These are phyloP conservation scores for Misgurnus mizolepis DNA, from an alignment of 2,113 vertebrate species.

Conservation along the genomic window DNA sequence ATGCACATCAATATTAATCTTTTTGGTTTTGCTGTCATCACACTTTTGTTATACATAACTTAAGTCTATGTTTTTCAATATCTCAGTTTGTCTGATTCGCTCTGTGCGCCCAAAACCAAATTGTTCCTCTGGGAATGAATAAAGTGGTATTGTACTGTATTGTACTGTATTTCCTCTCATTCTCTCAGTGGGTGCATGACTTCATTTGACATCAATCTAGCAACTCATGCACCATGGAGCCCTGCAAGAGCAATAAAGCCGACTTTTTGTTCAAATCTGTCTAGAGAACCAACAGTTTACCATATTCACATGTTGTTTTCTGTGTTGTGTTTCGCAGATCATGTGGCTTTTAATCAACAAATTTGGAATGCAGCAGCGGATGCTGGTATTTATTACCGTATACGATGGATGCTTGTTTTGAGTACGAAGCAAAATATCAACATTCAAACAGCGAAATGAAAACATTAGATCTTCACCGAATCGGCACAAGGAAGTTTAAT, in stretches of 20 bases:
- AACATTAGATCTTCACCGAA: not conserved
- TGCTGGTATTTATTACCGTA: not conserved
- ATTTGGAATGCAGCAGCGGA: not conserved
- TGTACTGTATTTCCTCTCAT: not conserved
- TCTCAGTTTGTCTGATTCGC: too few species aligned
- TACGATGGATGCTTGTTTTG: not conserved
- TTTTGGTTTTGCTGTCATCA: too few species aligned
- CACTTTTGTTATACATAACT: too few species aligned
- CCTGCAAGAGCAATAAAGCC: not conserved
- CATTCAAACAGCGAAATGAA: not conserved
- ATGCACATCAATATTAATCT: not conserved
- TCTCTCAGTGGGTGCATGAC: not conserved
- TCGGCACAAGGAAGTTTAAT: not conserved
- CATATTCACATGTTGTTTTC: not conserved
- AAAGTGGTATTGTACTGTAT: not conserved
- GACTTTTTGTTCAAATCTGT: not conserved
- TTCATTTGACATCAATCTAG: slow-evolving; percentile 13
- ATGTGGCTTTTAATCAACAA: not conserved
- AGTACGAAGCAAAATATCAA: not conserved
- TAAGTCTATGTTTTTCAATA: too few species aligned
- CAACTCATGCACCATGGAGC: not conserved
- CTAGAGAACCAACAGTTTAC: not conserved
- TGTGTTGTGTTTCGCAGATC: not conserved
- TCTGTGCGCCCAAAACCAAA: too few species aligned
- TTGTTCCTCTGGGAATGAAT: not conserved